A percentile compares a stretch with the other conserved stretches of the same genome.
These are phyloP conservation scores for Microtus montanus DNA, from an alignment of 2,113 vertebrate genomes.

Conservation along the genomic window DNA sequence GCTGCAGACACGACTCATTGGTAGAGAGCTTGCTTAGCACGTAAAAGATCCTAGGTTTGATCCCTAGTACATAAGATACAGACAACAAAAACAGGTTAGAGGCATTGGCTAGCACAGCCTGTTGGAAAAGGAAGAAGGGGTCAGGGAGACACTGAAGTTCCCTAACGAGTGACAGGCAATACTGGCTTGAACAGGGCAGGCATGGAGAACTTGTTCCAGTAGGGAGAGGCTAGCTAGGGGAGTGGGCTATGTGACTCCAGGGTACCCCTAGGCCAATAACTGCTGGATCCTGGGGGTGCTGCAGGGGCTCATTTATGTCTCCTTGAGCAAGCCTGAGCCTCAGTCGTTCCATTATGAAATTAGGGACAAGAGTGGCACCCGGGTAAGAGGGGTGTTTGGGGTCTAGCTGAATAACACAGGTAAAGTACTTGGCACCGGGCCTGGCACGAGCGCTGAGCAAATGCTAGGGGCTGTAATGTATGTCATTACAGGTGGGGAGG, in stretches of 20 bases:
- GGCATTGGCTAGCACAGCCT: neutral
- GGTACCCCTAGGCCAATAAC: neutral
- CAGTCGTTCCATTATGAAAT: neutral
- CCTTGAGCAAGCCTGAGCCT: neutral
- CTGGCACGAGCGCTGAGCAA: conserved; percentile 20
- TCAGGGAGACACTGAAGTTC: neutral
- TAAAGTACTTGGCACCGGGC: neutral
- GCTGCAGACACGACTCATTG: neutral
- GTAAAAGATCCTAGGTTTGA: neutral
- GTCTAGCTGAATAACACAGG: neutral
- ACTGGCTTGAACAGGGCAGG: neutral
- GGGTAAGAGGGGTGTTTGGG: neutral
- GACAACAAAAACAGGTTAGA: neutral
- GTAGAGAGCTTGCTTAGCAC: neutral
- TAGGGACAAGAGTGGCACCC: neutral
- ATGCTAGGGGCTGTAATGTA: neutral
- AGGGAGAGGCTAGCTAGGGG: neutral
- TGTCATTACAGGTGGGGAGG: neutral
- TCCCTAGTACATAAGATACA: neutral
- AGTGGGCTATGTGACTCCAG: neutral
- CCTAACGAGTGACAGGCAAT: neutral
- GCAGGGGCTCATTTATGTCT: neutral
- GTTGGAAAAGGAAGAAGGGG: neutral
- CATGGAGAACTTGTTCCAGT: neutral
- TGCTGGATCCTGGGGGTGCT: neutral